phyloP scores from a whole-genome alignment of 1,140 invertebrate species.

The Euura lappo region DNA sequence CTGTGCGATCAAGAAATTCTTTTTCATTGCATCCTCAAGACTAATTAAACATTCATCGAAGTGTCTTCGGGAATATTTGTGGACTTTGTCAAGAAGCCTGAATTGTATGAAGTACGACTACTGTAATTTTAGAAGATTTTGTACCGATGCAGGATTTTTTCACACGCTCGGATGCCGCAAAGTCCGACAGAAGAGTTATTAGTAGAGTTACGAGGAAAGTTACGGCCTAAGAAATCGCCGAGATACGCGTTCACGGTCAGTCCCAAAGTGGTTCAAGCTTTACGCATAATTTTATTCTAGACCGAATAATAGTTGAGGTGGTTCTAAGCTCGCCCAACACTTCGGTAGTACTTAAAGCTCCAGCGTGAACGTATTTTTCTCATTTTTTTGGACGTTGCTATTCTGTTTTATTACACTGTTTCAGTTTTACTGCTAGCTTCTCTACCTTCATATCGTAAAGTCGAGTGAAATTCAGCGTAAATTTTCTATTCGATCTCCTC shows the following conservation, averaged over 20 bases:
- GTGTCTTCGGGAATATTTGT: too few species aligned
- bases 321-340: neutral
- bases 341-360: neutral
- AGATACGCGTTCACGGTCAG: neutral
- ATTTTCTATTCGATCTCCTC: too few species aligned
- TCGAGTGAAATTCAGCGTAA: neutral
- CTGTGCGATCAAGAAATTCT: neutral
- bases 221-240: neutral
- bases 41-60: too few species aligned
- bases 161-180: too few species aligned
- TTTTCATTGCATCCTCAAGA: neutral
- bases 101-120: too few species aligned
- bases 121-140: too few species aligned
- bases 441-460: neutral
- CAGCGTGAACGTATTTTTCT: neutral
- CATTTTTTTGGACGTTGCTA: neutral
- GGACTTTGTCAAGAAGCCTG: too few species aligned
- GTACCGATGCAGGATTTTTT: too few species aligned
- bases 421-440: neutral
- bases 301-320: neutral
- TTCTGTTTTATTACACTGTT: neutral
- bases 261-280: constrained; percentile 4
- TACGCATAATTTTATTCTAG: neutral
- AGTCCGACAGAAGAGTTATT: neutral
- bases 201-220: neutral